These are phyloP conservation scores for Bathybates hornii DNA, from an alignment of 2,113 vertebrate species.

Conservation along the genomic window DNA sequence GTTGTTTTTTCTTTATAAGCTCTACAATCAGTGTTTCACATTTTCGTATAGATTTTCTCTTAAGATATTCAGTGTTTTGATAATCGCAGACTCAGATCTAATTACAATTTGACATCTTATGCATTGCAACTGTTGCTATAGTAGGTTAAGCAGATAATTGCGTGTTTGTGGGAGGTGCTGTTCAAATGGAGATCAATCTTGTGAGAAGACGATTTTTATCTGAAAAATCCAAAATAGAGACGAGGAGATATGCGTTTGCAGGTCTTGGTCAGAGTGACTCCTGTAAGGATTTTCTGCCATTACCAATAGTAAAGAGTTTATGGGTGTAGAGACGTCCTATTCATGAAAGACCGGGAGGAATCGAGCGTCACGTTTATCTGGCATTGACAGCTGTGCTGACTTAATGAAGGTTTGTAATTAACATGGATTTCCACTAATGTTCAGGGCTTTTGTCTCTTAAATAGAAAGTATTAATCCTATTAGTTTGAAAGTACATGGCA, in stretches of 20 bases:
- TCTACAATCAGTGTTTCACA: neutral
- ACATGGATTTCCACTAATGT: slow-evolving; percentile 80
- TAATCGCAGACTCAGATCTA: neutral
- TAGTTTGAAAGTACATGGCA: slow-evolving; percentile 50
- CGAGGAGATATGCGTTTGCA: neutral
- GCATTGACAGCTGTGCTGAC: slow-evolving; percentile 77
- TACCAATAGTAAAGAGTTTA: slow-evolving; percentile 50
- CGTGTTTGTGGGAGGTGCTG: neutral
- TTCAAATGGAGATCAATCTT: slow-evolving; percentile 6
- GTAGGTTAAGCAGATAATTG: neutral
- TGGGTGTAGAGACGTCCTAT: slow-evolving; percentile 51
- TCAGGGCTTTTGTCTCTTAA: slow-evolving; percentile 77
- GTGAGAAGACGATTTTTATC: slow-evolving; percentile 7
- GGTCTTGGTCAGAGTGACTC: slow-evolving; percentile 24
- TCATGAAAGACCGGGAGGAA: slow-evolving; percentile 49
- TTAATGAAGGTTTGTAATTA: slow-evolving; percentile 82
- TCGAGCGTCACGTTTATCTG: slow-evolving; percentile 79
- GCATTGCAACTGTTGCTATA: neutral
- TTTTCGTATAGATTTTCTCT: neutral
- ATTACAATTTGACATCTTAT: neutral
- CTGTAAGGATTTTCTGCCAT: slow-evolving; percentile 53
- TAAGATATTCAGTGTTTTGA: neutral
- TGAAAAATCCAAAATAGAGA: neutral
- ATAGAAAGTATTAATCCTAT: slow-evolving; percentile 74
- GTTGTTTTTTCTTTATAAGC: neutral